A percentile compares a stretch with the other conserved stretches of the same genome.
Evolutionary conservation across 1,140 invertebrate species (phyloP).

Genomic region (Eciton burchellii): DNA sequence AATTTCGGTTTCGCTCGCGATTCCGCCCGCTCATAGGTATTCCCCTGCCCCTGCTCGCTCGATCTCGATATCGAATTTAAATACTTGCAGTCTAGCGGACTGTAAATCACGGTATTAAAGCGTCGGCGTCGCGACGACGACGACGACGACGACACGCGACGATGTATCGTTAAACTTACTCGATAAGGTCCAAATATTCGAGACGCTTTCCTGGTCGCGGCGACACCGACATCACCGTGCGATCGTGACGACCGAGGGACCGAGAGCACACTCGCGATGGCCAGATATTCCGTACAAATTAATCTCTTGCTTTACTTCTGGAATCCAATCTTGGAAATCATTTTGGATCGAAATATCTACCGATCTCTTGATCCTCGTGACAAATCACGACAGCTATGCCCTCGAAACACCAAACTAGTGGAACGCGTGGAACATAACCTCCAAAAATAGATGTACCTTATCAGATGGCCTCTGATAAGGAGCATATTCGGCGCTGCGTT

Average conservation of each 20-base stretch:
- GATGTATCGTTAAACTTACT: slow-evolving; percentile 4
- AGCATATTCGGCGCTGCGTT: too few relatives aligned
- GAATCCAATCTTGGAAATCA: too few relatives aligned
- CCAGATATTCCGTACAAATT: too few relatives aligned
- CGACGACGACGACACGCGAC: background rate
- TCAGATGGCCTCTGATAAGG: too few relatives aligned
- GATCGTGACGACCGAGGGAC: slow-evolving; percentile 40
- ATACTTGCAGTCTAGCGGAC: background rate
- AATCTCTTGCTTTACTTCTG: too few relatives aligned
- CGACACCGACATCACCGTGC: slow-evolving; percentile 9
- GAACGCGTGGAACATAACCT: too few relatives aligned
- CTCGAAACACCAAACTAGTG: too few relatives aligned
- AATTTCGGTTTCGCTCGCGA: slow-evolving; percentile 64
- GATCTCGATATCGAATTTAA: slow-evolving; percentile 17
- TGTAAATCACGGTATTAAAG: background rate
- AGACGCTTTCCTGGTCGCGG: background rate
- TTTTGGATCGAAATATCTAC: too few relatives aligned
- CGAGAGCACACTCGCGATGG: background rate
- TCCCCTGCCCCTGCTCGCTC: background rate
- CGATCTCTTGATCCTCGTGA: too few relatives aligned
- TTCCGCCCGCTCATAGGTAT: slow-evolving; percentile 38
- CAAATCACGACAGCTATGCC: too few relatives aligned
- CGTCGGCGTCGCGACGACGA: background rate
- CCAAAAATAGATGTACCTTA: too few relatives aligned
- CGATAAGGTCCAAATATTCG: slow-evolving; percentile 17